Evolutionary conservation across 2,113 vertebrate species (phyloP), one percentile per base, ranked within the genome.

Genomic region (Riparia riparia): DNA sequence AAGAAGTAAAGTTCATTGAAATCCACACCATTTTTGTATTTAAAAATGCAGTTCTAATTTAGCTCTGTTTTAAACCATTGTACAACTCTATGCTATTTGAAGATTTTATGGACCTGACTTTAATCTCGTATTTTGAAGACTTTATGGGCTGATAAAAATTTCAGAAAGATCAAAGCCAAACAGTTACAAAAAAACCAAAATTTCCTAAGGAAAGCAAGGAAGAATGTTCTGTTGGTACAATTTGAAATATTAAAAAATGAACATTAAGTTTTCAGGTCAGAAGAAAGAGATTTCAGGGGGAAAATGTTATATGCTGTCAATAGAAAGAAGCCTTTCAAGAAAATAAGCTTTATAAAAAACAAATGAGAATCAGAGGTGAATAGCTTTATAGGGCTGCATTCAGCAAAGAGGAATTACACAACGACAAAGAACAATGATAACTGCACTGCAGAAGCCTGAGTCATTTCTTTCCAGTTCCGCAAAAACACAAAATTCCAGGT

Each of bases 151-250:
- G 42, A 44, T 32, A 90, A 92, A 26, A 94, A 89, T 92, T 70
- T 86, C n/a, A 78, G 49, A 86, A 92, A 92, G 29, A 90, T 96
- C 57, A 95, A 96, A 96, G 56, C 18, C 57, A 47, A 49, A 90
- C 37, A 60, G 32, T 64, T 82, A 64, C 12, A 66, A n/a, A n/a
- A n/a, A n/a, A n/a, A n/a, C n/a, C n/a, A n/a, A 47, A 79, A 60
- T 74, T 57, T 85, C 41, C 45, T 42, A 34, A 90, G 29, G 34
- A 66, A 88, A 73, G 29, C 34, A 56, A 82, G 37, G 65, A 71
- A 93, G 45, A 15, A 64, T 76, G 24, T 39, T 96, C 31, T 22
- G 1, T 49, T 84, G 28, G 66, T 63, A 65, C 14, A 78, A 8
- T 15, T 83, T 79, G 76, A 65, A 97, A 95, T 89, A 88, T 65